Evolutionary conservation across 2,797 vertebrate genomes (phyloP).

Genomic region (Champsocephalus gunnari): DNA sequence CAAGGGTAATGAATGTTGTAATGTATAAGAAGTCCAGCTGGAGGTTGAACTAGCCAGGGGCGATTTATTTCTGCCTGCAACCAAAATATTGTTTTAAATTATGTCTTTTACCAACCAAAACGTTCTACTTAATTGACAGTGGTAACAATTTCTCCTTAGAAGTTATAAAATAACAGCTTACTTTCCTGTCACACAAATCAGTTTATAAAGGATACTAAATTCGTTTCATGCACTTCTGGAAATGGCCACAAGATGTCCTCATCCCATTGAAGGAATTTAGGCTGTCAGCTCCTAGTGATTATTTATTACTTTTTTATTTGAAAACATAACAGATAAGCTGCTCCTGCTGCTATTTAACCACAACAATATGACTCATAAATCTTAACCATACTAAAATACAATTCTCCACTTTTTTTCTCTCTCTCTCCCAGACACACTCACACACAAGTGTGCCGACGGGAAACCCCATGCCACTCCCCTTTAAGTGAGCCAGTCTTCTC

Average conservation of each 20-base stretch:
- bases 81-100: too few relatives aligned
- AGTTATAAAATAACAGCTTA: not conserved
- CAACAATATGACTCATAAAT: not conserved
- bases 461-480: conserved; percentile 60
- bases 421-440: not conserved
- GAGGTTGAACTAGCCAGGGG: too few relatives aligned
- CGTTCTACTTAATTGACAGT: not conserved
- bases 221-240: not conserved
- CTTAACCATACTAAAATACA: not conserved
- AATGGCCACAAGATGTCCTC: conserved; percentile 49
- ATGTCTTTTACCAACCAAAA: too few relatives aligned
- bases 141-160: not conserved
- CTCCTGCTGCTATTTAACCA: too few relatives aligned
- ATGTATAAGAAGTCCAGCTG: too few relatives aligned
- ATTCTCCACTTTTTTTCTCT: too few relatives aligned
- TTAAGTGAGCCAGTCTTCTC: conserved; percentile 45
- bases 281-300: too few relatives aligned
- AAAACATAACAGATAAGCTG: not conserved
- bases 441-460: conserved; percentile 56
- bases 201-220: not conserved
- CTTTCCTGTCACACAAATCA: not conserved
- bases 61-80: too few relatives aligned
- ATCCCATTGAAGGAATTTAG: not conserved
- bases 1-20: too few relatives aligned
- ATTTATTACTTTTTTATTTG: not conserved